Percentiles rank a stretch among this genome's conserved stretches.
Conservation (phyloP, 2,888 invertebrate genomes). For the Sphecodes monilicornis region DNA sequence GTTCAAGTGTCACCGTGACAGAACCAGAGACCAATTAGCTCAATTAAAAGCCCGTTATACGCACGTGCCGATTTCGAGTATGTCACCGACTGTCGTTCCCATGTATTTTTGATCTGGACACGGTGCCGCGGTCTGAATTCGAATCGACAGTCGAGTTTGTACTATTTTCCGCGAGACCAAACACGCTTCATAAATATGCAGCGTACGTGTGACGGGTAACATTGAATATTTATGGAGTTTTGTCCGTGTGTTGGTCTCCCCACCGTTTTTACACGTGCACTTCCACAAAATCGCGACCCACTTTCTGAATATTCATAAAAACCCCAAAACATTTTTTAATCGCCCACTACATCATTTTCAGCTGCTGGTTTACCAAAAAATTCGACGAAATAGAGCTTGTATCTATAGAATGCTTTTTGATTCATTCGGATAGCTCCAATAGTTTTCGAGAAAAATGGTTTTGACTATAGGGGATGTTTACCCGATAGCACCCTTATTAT, state of each 20-base stretch:
- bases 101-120: not conserved
- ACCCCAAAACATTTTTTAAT: not conserved
- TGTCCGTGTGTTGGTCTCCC: not conserved
- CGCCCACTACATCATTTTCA: not conserved
- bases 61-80: not conserved
- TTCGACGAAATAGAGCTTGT: too few species aligned
- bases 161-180: slow-evolving; percentile 17
- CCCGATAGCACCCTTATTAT: too few species aligned
- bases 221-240: slow-evolving; percentile 48
- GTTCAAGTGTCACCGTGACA: not conserved
- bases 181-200: slow-evolving; percentile 46
- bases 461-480: too few species aligned
- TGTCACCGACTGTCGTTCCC: not conserved
- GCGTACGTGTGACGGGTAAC: slow-evolving; percentile 2
- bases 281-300: not conserved
- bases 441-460: too few species aligned
- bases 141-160: not conserved
- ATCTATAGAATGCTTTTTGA: too few species aligned
- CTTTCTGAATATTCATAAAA: not conserved
- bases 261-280: not conserved
- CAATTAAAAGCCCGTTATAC: not conserved
- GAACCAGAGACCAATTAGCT: not conserved
- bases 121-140: slow-evolving; percentile 21
- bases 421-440: too few species aligned
- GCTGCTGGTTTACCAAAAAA: not conserved